phyloP scores from a whole-genome alignment of 2,797 vertebrate species.

The Crypturellus tataupa region DNA sequence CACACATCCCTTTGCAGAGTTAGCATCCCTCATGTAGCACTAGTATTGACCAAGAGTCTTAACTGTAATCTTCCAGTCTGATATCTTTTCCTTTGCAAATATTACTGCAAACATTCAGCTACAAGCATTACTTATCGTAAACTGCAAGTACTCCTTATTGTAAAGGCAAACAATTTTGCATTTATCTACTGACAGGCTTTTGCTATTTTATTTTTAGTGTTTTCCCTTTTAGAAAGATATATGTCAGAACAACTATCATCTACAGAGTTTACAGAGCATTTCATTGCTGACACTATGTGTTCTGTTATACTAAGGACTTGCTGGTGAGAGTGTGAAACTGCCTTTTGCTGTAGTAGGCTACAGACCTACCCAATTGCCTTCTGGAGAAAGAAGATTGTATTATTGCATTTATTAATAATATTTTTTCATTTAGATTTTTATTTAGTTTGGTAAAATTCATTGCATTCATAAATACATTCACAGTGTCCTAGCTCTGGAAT shows the following conservation, averaged over 20 bases:
- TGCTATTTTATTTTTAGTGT: neutral
- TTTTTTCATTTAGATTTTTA: neutral
- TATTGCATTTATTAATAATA: neutral
- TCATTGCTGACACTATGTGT: neutral
- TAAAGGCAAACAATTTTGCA: slow-evolving; percentile 8
- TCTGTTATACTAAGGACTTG: neutral
- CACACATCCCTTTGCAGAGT: neutral
- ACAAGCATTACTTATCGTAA: neutral
- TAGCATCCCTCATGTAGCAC: neutral
- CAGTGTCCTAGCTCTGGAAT: neutral
- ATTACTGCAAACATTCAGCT: neutral
- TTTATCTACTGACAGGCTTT: slow-evolving; percentile 34
- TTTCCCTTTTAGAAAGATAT: neutral
- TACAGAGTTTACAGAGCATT: slow-evolving; percentile 32
- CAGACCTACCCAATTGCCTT: neutral
- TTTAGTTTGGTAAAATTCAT: neutral
- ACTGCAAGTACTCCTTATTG: neutral
- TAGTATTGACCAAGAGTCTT: neutral
- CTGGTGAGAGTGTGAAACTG: neutral
- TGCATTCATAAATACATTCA: neutral
- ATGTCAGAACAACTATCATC: neutral
- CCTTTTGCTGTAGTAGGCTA: neutral
- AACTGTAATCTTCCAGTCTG: neutral
- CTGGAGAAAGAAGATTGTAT: neutral
- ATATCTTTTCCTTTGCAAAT: neutral